phyloP scores from a whole-genome alignment of 1,140 invertebrate genomes.

The Plectrocnemia conspersa region DNA sequence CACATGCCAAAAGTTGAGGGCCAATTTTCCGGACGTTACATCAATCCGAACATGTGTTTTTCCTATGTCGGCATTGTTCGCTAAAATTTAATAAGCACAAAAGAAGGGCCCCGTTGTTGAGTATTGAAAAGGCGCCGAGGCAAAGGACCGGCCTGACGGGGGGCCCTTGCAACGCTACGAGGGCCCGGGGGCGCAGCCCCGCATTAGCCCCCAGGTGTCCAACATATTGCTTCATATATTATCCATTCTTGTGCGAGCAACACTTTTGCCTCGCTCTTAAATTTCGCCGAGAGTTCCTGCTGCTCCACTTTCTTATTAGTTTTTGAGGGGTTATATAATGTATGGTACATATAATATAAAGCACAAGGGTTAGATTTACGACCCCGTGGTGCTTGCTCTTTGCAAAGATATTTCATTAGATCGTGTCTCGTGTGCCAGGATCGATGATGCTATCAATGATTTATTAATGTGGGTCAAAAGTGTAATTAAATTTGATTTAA shows the following conservation, averaged over 20 bases:
- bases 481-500: too few relatives aligned
- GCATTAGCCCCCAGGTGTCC: conserved; percentile 23
- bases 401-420: too few relatives aligned
- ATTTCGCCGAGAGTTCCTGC: not conserved
- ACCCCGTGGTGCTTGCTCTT: too few relatives aligned
- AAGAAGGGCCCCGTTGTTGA: conserved; percentile 10
- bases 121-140: too few relatives aligned
- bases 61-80: conserved; percentile 3
- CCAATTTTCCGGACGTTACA: not conserved
- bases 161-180: conserved; percentile 3
- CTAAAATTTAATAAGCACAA: conserved; percentile 24
- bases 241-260: conserved; percentile 2
- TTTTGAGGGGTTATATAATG: not conserved
- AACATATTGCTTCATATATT: conserved; percentile 27
- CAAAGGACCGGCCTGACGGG: conserved; percentile 10
- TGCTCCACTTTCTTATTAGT: conserved; percentile 11
- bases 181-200: conserved; percentile 16
- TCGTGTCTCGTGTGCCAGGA: too few relatives aligned
- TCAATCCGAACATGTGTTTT: not conserved
- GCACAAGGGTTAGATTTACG: conserved; percentile 5
- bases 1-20: too few relatives aligned
- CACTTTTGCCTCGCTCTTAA: conserved; percentile 4
- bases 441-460: too few relatives aligned
- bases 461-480: too few relatives aligned
- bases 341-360: conserved; percentile 3